These are phyloP conservation scores for Brienomyrus brachyistius DNA, from an alignment of 2,113 vertebrate species.

Conservation along the genomic window DNA sequence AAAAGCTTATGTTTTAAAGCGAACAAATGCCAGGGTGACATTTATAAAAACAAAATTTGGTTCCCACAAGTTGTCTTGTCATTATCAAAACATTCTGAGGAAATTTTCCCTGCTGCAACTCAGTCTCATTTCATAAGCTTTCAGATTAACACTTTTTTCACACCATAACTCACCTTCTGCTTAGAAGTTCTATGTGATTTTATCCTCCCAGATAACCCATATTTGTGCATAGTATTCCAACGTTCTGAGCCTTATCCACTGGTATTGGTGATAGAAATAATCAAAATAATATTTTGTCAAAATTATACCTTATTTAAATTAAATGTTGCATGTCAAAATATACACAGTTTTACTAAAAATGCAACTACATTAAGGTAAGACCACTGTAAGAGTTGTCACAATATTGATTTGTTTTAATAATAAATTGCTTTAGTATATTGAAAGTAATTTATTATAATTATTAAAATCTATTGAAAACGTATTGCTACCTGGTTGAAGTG, in stretches of 20 bases:
- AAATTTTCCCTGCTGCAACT: background rate
- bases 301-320: background rate
- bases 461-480: background rate
- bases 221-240: background rate
- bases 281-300: background rate
- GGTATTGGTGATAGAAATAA: background rate
- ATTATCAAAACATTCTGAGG: background rate
- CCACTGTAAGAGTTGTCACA: background rate
- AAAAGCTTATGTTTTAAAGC: conserved; percentile 19
- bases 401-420: background rate
- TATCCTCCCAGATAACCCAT: background rate
- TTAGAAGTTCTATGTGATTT: conserved; percentile 29
- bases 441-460: background rate
- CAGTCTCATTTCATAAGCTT: conserved; percentile 1
- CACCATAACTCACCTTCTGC: conserved; percentile 31
- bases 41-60: conserved; percentile 22
- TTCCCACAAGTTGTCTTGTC: conserved; percentile 18
- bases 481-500: background rate
- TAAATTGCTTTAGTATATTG: background rate
- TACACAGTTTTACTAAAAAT: background rate
- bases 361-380: background rate
- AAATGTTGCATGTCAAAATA: background rate
- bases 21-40: conserved; percentile 21
- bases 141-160: background rate
- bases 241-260: background rate